Percentiles rank a stretch among this genome's conserved stretches.
Conservation (phyloP, 1,140 invertebrate genomes). For the Hylaeus volcanicus region DNA sequence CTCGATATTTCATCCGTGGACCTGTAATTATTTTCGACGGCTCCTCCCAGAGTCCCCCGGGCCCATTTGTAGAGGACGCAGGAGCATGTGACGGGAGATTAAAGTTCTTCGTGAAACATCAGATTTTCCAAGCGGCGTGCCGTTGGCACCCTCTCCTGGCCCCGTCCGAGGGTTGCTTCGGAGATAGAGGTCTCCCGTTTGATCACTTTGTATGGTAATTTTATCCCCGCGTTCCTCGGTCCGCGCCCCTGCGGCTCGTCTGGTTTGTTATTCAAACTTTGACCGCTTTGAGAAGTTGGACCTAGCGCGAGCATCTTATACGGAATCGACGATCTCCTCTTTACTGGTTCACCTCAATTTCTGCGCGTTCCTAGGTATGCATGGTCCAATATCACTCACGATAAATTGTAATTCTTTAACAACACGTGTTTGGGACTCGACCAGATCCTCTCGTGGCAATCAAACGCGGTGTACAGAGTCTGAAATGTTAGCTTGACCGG, state of each 20-base stretch:
- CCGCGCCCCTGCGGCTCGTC: slow-evolving; percentile 22
- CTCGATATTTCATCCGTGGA: slow-evolving; percentile 1
- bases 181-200: slow-evolving; percentile 20
- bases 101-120: neutral
- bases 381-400: no score
- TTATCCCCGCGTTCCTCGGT: slow-evolving; percentile 41
- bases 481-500: no score
- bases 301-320: neutral
- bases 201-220: slow-evolving; percentile 69
- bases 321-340: no score
- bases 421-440: no score
- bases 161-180: neutral
- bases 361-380: no score
- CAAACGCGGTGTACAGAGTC: no score
- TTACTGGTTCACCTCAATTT: no score
- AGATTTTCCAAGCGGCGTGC: neutral
- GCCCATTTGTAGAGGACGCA: neutral
- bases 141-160: neutral
- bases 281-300: neutral
- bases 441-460: no score
- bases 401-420: no score
- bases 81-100: neutral
- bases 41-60: neutral
- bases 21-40: slow-evolving; percentile 19
- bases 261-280: slow-evolving; percentile 50